Evolutionary conservation across 2,113 vertebrate species (phyloP).

Genomic region (Spea bombifrons): DNA sequence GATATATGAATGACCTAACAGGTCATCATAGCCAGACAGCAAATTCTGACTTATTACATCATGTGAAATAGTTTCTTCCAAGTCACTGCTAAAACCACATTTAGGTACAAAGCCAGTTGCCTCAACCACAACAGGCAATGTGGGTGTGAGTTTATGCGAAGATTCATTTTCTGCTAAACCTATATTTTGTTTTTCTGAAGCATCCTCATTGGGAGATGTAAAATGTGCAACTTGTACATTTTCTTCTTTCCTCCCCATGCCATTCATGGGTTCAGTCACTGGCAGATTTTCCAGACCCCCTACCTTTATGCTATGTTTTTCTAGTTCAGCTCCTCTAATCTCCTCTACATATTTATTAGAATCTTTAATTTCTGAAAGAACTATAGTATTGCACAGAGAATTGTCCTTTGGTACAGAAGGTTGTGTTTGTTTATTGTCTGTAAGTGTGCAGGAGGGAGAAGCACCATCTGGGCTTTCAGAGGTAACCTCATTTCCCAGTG

Average conservation of each 20-base stretch:
- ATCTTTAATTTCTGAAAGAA: conserved; percentile 54
- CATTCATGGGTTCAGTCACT: background rate
- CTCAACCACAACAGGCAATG: conserved; percentile 37
- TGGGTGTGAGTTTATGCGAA: conserved; percentile 28
- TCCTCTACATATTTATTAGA: conserved; percentile 50
- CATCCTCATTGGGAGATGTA: conserved; percentile 23
- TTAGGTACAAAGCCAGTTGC: background rate
- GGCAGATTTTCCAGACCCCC: background rate
- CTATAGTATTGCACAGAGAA: conserved; percentile 69
- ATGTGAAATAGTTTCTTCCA: conserved; percentile 3
- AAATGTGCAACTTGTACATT: conserved; percentile 35
- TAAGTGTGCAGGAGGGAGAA: conserved; percentile 25
- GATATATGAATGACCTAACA: conserved; percentile 68
- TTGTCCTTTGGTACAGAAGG: conserved; percentile 71
- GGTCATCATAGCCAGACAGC: conserved; percentile 67
- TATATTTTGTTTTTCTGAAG: background rate
- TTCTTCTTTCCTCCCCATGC: conserved; percentile 26
- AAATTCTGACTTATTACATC: conserved; percentile 48
- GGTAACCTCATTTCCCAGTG: conserved; percentile 42
- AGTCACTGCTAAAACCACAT: background rate
- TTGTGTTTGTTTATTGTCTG: conserved; percentile 52
- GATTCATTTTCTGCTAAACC: conserved; percentile 38
- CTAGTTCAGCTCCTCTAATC: background rate
- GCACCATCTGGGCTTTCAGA: conserved; percentile 45
- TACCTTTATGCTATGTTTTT: background rate